phyloP scores from a whole-genome alignment of 2,888 invertebrate genomes.

The Tuberolachnus salignus region DNA sequence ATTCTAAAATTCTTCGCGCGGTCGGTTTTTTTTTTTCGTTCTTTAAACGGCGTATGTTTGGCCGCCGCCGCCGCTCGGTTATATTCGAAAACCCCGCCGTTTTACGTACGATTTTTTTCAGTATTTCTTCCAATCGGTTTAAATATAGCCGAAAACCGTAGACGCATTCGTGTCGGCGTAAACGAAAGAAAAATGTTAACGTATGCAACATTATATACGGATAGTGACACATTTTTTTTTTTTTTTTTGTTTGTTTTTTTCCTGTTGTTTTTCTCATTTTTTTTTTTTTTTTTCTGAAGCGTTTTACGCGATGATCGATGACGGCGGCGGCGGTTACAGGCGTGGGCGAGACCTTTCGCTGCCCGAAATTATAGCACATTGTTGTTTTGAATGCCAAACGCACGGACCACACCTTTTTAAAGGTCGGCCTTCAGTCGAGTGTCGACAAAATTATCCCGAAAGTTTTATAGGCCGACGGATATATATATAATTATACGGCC shows the following conservation, averaged over 20 bases:
- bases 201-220: too few relatives aligned
- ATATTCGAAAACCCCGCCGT: too few relatives aligned
- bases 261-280: too few relatives aligned
- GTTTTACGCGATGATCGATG: conserved; percentile 19
- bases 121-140: too few relatives aligned
- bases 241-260: conserved; percentile 14
- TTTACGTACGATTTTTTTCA: too few relatives aligned
- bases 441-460: conserved; percentile 21
- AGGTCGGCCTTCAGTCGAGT: conserved; percentile 37
- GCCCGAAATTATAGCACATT: conserved; percentile 13
- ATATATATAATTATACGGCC: conserved; percentile 20
- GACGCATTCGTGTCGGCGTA: too few relatives aligned
- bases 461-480: conserved; percentile 24
- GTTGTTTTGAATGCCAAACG: conserved; percentile 48
- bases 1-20: too few relatives aligned
- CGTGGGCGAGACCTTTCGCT: conserved; percentile 53
- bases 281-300: not conserved
- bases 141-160: too few relatives aligned
- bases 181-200: too few relatives aligned
- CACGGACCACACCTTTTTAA: conserved; percentile 55
- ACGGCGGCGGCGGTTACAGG: not conserved
- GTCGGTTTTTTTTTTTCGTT: too few relatives aligned
- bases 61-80: too few relatives aligned
- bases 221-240: not conserved
- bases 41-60: not conserved